Evolutionary conservation across 2,113 vertebrate species (phyloP).

Genomic region (Orycteropus afer): DNA sequence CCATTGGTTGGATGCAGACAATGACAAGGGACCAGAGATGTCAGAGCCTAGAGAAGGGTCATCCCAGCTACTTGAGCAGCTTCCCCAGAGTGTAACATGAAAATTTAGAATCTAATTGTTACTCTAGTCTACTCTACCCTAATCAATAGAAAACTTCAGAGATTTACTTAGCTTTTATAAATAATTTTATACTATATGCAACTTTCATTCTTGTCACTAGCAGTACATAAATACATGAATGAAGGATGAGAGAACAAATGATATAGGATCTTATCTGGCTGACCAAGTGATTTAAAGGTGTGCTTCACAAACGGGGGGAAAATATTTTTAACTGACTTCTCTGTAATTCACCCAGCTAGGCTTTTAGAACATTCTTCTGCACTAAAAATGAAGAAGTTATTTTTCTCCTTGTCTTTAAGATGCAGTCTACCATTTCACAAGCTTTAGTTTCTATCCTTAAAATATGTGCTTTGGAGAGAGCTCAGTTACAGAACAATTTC

Average conservation of each 20-base stretch:
- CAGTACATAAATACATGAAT: neutral
- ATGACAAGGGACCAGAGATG: neutral
- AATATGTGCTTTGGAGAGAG: neutral
- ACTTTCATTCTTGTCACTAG: neutral
- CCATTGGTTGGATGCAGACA: neutral
- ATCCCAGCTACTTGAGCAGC: neutral
- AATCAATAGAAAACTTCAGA: neutral
- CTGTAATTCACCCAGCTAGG: neutral
- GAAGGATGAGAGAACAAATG: neutral
- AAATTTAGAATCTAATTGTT: neutral
- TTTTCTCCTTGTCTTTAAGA: neutral
- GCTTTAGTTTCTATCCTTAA: neutral
- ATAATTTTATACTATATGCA: neutral
- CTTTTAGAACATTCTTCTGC: neutral
- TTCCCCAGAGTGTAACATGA: neutral
- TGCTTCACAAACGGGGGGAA: neutral
- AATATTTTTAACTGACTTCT: neutral
- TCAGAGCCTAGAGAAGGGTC: neutral
- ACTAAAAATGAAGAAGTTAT: neutral
- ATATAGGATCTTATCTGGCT: neutral
- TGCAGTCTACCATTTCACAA: neutral
- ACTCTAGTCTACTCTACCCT: neutral
- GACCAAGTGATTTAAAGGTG: neutral
- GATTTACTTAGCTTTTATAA: slow-evolving; percentile 8
- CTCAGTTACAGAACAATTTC: slow-evolving; percentile 29